Conservation (phyloP, 2,797 vertebrate species). For the Parauchenoglanis punctatus region DNA sequence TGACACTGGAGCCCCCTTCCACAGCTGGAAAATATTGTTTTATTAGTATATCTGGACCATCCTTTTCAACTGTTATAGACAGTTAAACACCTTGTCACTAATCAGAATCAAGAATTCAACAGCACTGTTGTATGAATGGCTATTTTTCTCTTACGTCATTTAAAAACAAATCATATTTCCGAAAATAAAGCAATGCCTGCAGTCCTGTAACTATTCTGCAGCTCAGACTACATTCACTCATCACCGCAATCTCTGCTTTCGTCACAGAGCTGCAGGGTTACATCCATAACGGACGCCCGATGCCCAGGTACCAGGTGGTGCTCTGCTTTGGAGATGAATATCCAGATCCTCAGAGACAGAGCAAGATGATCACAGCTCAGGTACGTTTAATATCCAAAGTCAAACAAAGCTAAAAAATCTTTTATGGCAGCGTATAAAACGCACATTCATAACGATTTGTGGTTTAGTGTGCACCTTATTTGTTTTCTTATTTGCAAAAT, state of each 20-base stretch:
- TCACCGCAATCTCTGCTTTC: not conserved
- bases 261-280: slow-evolving; percentile 88
- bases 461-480: not conserved
- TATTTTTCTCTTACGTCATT: not conserved
- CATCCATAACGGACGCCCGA: slow-evolving; percentile 84
- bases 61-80: not conserved
- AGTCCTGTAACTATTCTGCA: not conserved
- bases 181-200: not conserved
- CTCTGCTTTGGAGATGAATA: slow-evolving; percentile 96
- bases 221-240: not conserved
- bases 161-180: not conserved
- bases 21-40: not conserved
- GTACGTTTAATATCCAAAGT: slow-evolving; percentile 51
- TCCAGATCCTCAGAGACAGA: slow-evolving; percentile 88
- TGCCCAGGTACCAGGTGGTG: slow-evolving; percentile 88
- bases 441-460: not conserved
- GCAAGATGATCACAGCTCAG: slow-evolving; percentile 93
- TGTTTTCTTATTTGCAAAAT: not conserved
- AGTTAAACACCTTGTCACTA: not conserved
- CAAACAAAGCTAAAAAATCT: not conserved
- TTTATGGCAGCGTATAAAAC: not conserved
- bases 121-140: not conserved
- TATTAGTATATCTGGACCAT: not conserved
- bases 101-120: not conserved
- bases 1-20: not conserved